Percentiles rank a stretch among this genome's conserved stretches.
phyloP scores from a whole-genome alignment of 2,113 vertebrate species.

The Mugil cephalus region DNA sequence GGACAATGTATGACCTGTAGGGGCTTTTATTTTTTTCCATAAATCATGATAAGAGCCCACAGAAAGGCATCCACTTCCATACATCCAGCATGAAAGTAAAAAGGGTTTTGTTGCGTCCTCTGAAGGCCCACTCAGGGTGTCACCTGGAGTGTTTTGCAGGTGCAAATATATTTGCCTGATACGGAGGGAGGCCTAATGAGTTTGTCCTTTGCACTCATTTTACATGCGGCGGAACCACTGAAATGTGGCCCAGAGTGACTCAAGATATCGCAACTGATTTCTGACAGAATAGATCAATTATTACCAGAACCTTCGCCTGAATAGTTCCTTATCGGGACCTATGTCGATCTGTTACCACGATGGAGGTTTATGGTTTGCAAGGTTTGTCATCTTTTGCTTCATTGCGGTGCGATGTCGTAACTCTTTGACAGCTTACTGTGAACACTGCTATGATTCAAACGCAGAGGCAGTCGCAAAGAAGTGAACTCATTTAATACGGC shows the following conservation, averaged over 20 bases:
- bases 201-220: slow-evolving; percentile 65
- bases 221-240: slow-evolving; percentile 24
- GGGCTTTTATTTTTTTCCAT: slow-evolving; percentile 19
- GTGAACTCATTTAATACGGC: not conserved
- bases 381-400: slow-evolving; percentile 45
- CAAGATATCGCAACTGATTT: slow-evolving; percentile 25
- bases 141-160: slow-evolving; percentile 48
- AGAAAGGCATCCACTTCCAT: slow-evolving; percentile 16
- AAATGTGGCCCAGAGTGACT: not conserved
- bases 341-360: slow-evolving; percentile 21
- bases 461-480: slow-evolving; percentile 7
- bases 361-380: slow-evolving; percentile 17
- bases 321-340: slow-evolving; percentile 22
- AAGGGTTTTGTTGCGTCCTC: slow-evolving; percentile 50
- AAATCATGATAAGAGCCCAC: slow-evolving; percentile 43
- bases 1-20: not conserved
- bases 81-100: slow-evolving; percentile 58
- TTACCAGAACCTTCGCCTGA: slow-evolving; percentile 23
- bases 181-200: slow-evolving; percentile 44
- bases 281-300: slow-evolving; percentile 28
- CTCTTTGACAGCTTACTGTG: slow-evolving; percentile 30
- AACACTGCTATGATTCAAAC: slow-evolving; percentile 9
- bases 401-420: slow-evolving; percentile 36
- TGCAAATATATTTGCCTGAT: slow-evolving; percentile 58
- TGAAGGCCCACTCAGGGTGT: slow-evolving; percentile 36